Evolutionary conservation across 2,113 vertebrate species (phyloP).

Genomic region (Cyanocitta stelleri): DNA sequence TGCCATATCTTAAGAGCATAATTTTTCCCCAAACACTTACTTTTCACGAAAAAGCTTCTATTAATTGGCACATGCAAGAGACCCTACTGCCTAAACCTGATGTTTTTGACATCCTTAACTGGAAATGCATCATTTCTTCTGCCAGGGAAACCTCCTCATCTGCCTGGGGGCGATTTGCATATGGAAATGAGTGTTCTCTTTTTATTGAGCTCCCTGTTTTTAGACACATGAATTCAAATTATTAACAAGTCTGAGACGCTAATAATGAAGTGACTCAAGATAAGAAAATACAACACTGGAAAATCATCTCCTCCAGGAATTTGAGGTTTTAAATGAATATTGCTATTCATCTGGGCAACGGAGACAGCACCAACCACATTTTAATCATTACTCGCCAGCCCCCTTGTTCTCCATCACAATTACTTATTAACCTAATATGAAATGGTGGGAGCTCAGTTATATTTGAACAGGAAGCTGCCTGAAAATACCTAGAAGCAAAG

Average conservation of each 20-base stretch:
- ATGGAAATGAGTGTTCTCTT: not conserved
- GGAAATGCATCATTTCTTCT: not conserved
- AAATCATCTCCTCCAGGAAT: not conserved
- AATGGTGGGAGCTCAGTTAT: not conserved
- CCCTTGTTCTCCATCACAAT: not conserved
- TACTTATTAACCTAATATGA: not conserved
- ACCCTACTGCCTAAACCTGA: not conserved
- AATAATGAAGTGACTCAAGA: not conserved
- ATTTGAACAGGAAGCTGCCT: not conserved
- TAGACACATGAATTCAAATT: not conserved
- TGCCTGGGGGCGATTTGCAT: not conserved
- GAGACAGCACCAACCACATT: not conserved
- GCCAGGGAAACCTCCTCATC: not conserved
- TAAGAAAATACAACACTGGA: not conserved
- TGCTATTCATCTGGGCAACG: not conserved
- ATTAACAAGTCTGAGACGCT: not conserved
- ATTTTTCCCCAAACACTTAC: not conserved
- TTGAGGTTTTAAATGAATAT: slow-evolving; percentile 31
- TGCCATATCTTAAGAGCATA: not conserved
- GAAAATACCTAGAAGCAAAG: not conserved
- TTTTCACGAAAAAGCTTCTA: not conserved
- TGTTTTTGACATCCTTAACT: not conserved
- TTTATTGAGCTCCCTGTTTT: not conserved
- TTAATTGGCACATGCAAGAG: not conserved
- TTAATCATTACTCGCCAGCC: not conserved